Evolutionary conservation across 1,140 invertebrate genomes (phyloP), one percentile per base, ranked within the genome.

Genomic region (Penaeus japonicus): DNA sequence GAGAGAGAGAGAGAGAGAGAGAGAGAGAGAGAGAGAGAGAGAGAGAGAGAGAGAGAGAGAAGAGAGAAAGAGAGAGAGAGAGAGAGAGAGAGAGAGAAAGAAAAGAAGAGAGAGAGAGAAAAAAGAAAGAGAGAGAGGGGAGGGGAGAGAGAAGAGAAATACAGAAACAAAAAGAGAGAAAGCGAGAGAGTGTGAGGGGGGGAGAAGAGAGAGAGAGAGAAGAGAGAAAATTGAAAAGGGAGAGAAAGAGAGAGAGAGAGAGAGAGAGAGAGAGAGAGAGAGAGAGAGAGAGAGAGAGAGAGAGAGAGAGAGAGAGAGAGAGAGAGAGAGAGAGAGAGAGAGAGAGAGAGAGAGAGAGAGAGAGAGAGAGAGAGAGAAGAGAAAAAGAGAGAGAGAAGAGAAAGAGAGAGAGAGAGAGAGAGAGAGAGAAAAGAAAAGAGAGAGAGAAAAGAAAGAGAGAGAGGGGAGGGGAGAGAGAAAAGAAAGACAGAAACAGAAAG

Each of bases 291-390:
- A 53, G 32, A 85, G 2, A 85, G 83, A 73, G 22, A 85, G 83
- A 85, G 15, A 5, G 83, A 85, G 1, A 75, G 62, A 73, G 47
- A 85, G 83, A 85, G 62, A 77, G 73, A 78, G 73, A 54, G 32
- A 85, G 47, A 85, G 70, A 77, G 47, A 15, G 84, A 39, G 59
- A 84, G 59, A 75, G 84, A 85, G 39, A 77, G 70, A 86, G 73
- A 78, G 30, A 47, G 32, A 85, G 30, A n/a, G n/a, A n/a, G n/a
- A n/a, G n/a, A n/a, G n/a, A n/a, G n/a, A n/a, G n/a, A n/a, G n/a
- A 39, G 35, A 2, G 35, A 7, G 35, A 2, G 35, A 39, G 35
- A 39, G 7, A 39, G 3, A 39, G 35, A 39, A 7, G 7, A 39
- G 35, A 39, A 2, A 39, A 7, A 39, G 35, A 39, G 35, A 39